A percentile compares a stretch with the other conserved stretches of the same genome.
These are phyloP conservation scores for Eupeodes corollae DNA, from an alignment of 1,140 invertebrate genomes.

Conservation along the genomic window DNA sequence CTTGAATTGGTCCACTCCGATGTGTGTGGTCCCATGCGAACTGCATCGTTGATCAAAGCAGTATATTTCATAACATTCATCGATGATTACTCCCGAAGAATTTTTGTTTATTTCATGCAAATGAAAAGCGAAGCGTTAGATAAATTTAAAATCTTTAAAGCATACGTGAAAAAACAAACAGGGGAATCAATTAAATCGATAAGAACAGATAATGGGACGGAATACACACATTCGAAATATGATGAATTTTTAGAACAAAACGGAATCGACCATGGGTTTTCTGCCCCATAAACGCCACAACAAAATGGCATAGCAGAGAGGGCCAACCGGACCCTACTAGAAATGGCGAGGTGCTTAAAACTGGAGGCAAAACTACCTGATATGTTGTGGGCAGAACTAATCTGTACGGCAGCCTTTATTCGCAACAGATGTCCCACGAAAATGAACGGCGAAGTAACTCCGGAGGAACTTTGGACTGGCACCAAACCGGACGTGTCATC, in stretches of 20 bases:
- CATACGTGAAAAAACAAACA: constrained; percentile 1
- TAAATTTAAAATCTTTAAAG: constrained; percentile 6
- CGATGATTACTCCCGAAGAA: constrained; percentile 31
- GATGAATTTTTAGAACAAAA: constrained; percentile 9
- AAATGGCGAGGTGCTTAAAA: constrained; percentile 15
- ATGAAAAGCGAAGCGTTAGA: constrained; percentile 14
- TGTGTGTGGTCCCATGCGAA: constrained; percentile 35
- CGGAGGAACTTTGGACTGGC: constrained; percentile 26
- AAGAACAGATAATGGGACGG: constrained; percentile 19
- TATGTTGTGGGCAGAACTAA: constrained; percentile 16
- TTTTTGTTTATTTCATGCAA: constrained; percentile 32
- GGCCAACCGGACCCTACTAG: constrained; percentile 17
- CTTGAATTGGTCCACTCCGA: constrained; percentile 32
- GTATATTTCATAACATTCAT: constrained; percentile 33
- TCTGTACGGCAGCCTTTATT: constrained; percentile 9
- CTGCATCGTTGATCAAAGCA: constrained; percentile 20
- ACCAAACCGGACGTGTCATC: constrained; percentile 24
- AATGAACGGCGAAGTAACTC: constrained; percentile 12
- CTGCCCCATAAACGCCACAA: constrained; percentile 24
- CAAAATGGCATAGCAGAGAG: constrained; percentile 29
- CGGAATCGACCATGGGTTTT: constrained; percentile 12
- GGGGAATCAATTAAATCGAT: constrained; percentile 1
- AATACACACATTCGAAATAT: constrained; percentile 24
- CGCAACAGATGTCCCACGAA: constrained; percentile 17
- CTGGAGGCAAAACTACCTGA: constrained; percentile 8